Evolutionary conservation across 2,888 invertebrate genomes (phyloP).

Genomic region (Tillus elongatus): DNA sequence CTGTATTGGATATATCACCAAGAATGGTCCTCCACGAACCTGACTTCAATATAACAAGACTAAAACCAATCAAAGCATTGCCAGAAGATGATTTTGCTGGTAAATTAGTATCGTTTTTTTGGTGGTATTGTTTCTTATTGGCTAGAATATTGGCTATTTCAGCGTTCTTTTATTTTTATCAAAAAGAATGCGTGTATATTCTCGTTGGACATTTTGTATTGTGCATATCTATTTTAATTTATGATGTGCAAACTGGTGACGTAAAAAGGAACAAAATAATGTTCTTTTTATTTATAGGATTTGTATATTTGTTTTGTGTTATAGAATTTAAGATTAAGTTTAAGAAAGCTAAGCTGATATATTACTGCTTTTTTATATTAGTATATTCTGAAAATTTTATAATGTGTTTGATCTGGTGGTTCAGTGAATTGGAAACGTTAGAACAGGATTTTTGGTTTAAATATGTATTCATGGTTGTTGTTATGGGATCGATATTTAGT

Average conservation of each 20-base stretch:
- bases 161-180: conserved; percentile 60
- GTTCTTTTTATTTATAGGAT: conserved; percentile 62
- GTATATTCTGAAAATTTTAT: conserved; percentile 57
- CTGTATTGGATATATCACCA: conserved; percentile 24
- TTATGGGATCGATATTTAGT: conserved; percentile 51
- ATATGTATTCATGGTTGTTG: conserved; percentile 54
- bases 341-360: conserved; percentile 61
- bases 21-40: conserved; percentile 21
- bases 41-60: conserved; percentile 39
- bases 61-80: conserved; percentile 48
- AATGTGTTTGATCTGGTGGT: conserved; percentile 63
- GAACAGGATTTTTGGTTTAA: conserved; percentile 58
- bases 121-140: conserved; percentile 69
- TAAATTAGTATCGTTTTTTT: conserved; percentile 58
- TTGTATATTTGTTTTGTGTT: conserved; percentile 65
- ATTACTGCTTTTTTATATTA: conserved; percentile 57
- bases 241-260: conserved; percentile 52
- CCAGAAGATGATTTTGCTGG: conserved; percentile 68
- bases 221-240: conserved; percentile 55
- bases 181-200: conserved; percentile 51
- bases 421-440: conserved; percentile 46
- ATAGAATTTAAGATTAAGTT: conserved; percentile 74
- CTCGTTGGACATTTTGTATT: conserved; percentile 55
- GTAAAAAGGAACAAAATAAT: conserved; percentile 36
- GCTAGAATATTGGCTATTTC: conserved; percentile 62